Evolutionary conservation across 2,888 invertebrate genomes (phyloP).

Genomic region (Drosophila putrida): DNA sequence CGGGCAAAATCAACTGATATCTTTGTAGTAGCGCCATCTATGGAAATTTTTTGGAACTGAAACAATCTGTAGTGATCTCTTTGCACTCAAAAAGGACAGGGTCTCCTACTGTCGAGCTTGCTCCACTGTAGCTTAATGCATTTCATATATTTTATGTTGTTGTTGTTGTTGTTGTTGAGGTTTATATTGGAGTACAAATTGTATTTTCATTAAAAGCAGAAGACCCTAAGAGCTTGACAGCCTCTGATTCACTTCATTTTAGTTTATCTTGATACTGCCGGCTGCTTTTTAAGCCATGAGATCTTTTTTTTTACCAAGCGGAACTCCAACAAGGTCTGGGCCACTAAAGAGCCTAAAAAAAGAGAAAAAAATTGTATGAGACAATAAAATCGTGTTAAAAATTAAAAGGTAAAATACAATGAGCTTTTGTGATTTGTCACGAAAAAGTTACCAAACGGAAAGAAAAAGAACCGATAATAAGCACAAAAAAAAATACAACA

Average conservation of each 20-base stretch:
- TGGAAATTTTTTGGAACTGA: too few species aligned
- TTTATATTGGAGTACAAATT: constrained; percentile 39
- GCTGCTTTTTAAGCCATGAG: constrained; percentile 46
- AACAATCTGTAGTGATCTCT: too few species aligned
- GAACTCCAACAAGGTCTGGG: constrained; percentile 61
- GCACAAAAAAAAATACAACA: constrained; percentile 43
- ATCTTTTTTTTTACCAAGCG: constrained; percentile 58
- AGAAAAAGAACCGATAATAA: constrained; percentile 39
- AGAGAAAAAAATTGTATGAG: constrained; percentile 21
- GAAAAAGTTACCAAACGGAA: constrained; percentile 48
- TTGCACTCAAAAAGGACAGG: too few species aligned
- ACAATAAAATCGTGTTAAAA: constrained; percentile 59
- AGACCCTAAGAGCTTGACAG: constrained; percentile 20
- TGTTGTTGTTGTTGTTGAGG: constrained; percentile 14
- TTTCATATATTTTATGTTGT: too few species aligned
- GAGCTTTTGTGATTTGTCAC: constrained; percentile 57
- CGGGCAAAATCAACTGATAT: too few species aligned
- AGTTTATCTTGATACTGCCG: constrained; percentile 53
- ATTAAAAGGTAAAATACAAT: constrained; percentile 42
- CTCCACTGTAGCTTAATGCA: too few species aligned
- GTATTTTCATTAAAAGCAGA: constrained; percentile 32
- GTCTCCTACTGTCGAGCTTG: too few species aligned
- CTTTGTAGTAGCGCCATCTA: too few species aligned
- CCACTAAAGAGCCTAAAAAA: constrained; percentile 31
- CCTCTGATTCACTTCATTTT: constrained; percentile 63